Percentiles rank a stretch among this genome's conserved stretches.
Evolutionary conservation across 2,797 vertebrate genomes (phyloP).

Genomic region (Nannoperca australis): DNA sequence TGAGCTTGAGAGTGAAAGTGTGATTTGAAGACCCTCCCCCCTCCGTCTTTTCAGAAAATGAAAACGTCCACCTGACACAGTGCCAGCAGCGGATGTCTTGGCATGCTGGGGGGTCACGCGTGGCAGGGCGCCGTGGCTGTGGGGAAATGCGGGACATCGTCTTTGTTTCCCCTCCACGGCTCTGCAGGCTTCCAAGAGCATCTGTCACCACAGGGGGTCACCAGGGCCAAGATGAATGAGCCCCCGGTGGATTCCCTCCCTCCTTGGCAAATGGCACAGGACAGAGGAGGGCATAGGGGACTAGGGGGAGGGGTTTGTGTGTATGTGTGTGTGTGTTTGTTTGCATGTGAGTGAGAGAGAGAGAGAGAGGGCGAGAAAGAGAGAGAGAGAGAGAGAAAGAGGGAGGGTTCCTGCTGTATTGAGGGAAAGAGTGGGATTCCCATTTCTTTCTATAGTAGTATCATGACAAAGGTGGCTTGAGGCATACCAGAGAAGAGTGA

Average conservation of each 20-base stretch:
- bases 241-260: constrained; percentile 91
- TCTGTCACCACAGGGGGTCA: constrained; percentile 94
- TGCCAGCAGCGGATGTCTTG: constrained; percentile 44
- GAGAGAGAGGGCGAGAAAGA: constrained; percentile 74
- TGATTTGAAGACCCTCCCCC: constrained; percentile 11
- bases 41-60: constrained; percentile 1
- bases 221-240: constrained; percentile 95
- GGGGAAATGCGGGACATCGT: constrained; percentile 84
- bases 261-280: constrained; percentile 96
- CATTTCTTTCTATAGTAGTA: constrained; percentile 86
- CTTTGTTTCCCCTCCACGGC: constrained; percentile 82
- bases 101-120: constrained; percentile 76
- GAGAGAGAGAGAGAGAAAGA: constrained; percentile 72
- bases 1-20: constrained; percentile 48
- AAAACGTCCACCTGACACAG: constrained; percentile 54
- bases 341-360: constrained; percentile 72
- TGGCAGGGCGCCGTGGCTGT: constrained; percentile 75
- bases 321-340: constrained; percentile 65
- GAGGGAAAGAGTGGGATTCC: constrained; percentile 85
- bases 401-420: constrained; percentile 67
- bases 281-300: constrained; percentile 89
- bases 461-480: constrained; percentile 79
- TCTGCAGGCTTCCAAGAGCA: constrained; percentile 91
- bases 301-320: constrained; percentile 75
- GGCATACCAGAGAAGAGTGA: constrained; percentile 68